Conservation (phyloP, 2,113 vertebrate species). For the Oncorhynchus nerka region DNA sequence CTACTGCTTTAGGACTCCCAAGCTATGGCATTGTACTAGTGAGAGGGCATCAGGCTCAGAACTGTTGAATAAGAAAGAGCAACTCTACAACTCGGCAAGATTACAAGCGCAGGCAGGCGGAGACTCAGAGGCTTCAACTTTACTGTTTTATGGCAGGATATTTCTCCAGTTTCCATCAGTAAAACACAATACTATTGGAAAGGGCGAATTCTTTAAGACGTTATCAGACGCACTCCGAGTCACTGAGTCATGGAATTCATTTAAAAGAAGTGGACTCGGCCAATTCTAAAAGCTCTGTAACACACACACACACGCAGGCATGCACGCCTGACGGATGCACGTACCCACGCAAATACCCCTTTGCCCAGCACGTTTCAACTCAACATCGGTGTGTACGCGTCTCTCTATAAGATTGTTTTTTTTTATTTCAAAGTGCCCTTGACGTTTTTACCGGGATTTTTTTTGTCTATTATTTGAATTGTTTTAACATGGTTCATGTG, state of each 20-base stretch:
- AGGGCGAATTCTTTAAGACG: background rate
- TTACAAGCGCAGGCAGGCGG: constrained; percentile 9
- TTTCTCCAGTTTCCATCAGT: constrained; percentile 19
- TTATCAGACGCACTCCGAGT: constrained; percentile 5
- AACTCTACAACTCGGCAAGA: background rate
- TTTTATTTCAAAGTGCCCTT: no score
- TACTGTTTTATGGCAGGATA: constrained; percentile 33
- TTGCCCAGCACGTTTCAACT: no score
- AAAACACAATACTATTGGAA: background rate
- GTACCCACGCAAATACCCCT: background rate
- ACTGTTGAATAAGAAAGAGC: background rate
- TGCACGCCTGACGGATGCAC: no score
- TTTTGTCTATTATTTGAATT: no score
- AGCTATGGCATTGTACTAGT: background rate
- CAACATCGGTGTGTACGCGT: no score
- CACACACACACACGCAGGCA: background rate
- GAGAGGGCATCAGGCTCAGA: background rate
- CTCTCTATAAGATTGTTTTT: background rate
- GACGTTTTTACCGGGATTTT: no score
- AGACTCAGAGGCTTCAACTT: background rate
- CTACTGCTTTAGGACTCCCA: background rate
- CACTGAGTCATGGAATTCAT: constrained; percentile 20
- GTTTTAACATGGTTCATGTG: no score
- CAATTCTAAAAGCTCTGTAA: background rate
- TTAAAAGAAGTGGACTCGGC: background rate